Percentiles rank a stretch among this genome's conserved stretches.
Evolutionary conservation across 1,140 invertebrate species (phyloP).

Genomic region (Hydropsyche tenuis): DNA sequence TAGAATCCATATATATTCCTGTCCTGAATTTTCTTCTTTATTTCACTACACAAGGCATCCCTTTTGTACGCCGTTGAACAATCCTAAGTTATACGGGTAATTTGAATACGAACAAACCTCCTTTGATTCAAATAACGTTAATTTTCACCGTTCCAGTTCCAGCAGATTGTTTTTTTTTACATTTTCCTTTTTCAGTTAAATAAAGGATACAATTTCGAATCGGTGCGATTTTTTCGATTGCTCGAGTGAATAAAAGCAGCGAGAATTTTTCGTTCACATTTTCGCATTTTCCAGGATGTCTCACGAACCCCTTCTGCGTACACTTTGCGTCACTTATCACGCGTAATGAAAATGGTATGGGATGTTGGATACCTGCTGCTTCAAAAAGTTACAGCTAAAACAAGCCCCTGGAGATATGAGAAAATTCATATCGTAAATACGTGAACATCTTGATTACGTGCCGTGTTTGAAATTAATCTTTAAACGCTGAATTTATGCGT

Average conservation of each 20-base stretch:
- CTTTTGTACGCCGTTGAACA: too few relatives aligned
- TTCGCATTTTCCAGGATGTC: neutral
- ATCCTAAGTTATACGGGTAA: constrained; percentile 5
- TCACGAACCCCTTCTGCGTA: neutral
- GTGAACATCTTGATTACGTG: too few relatives aligned
- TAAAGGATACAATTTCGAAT: neutral
- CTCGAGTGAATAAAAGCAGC: neutral
- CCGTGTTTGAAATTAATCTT: too few relatives aligned
- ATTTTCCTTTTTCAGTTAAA: neutral
- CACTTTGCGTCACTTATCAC: neutral
- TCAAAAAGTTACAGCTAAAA: too few relatives aligned
- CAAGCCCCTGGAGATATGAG: too few relatives aligned
- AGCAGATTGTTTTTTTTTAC: constrained; percentile 5
- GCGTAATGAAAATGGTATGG: neutral
- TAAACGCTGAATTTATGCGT: too few relatives aligned
- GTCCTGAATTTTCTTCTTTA: too few relatives aligned
- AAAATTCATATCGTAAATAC: too few relatives aligned
- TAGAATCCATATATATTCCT: too few relatives aligned
- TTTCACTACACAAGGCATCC: too few relatives aligned
- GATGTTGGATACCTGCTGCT: too few relatives aligned
- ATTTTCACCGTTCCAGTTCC: neutral
- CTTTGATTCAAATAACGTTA: neutral
- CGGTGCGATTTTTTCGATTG: neutral
- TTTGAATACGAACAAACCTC: constrained; percentile 10
- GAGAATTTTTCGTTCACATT: too few relatives aligned